Evolutionary conservation across 2,113 vertebrate genomes (phyloP), one percentile per base, ranked within the genome.

Genomic region (Trematomus loennbergii): DNA sequence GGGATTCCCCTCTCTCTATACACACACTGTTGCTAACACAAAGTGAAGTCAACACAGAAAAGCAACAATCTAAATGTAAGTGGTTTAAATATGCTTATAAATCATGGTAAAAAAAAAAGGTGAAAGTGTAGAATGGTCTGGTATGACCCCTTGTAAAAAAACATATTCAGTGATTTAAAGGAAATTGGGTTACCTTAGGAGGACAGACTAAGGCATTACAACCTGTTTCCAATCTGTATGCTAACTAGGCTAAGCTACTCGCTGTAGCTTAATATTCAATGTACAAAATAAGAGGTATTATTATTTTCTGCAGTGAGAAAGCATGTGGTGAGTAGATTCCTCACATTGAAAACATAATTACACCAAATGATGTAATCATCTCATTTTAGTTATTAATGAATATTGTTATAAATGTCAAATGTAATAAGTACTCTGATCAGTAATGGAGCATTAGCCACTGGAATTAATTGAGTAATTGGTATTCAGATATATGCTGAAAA

Each of bases 331-430:
- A n/a, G 48, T 9, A 10, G 18, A 65, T n/a, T 45, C 29, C 29
- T 29, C 12, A 43, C 45, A 65, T 52, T n/a, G 53, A 65, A 29
- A 78, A 67, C 5, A 17, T 5, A 15, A 77, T 4, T 36, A 46
- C 15, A n/a, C 48, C 3, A 12, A 22, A 52, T 60, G 52, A 45
- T 57, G 52, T 29, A 59, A 68, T 76, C 52, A 48, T 54, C 64
- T 69, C 3, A 64, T 29, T 55, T 8, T 20, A 75, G n/a, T 45
- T 29, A 49, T 25, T 59, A 72, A 63, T 46, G 33, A 46, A 15
- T 59, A n/a, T 13, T 46, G 9, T 46, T 46, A 54, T 58, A 20
- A 40, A 20, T 67, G 67, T 76, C 25, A 68, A 62, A 29, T 67
- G 46, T 25, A 57, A 60, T 29, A 45, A 69, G 48, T 9, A 52